A percentile compares a stretch with the other conserved stretches of the same genome.
Evolutionary conservation across 2,888 invertebrate species (phyloP).

Genomic region (Andrena haemorrhoa): DNA sequence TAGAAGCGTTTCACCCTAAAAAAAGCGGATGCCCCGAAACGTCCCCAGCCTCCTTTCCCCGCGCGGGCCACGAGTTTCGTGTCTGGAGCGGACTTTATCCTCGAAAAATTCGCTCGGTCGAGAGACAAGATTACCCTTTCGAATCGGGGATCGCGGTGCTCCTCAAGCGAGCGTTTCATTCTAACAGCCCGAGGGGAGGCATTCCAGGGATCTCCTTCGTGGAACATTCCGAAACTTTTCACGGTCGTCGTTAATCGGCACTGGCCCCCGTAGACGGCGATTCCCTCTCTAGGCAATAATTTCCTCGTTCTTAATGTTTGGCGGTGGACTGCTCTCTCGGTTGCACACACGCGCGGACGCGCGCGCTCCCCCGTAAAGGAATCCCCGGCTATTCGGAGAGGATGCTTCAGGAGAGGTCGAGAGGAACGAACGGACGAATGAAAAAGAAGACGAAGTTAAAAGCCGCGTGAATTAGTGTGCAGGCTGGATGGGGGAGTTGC

Average conservation of each 20-base stretch:
- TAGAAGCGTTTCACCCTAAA: slow-evolving; percentile 13
- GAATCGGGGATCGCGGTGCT: slow-evolving; percentile 34
- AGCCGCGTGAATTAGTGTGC: slow-evolving; percentile 79
- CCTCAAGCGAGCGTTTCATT: slow-evolving; percentile 39
- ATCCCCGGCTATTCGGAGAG: slow-evolving; percentile 36
- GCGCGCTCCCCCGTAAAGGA: slow-evolving; percentile 35
- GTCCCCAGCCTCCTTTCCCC: background rate
- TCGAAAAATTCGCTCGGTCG: slow-evolving; percentile 41
- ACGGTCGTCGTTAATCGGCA: slow-evolving; percentile 60
- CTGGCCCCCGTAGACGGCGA: slow-evolving; percentile 53
- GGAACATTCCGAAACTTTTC: slow-evolving; percentile 54
- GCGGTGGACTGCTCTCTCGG: slow-evolving; percentile 46
- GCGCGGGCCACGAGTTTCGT: slow-evolving; percentile 36
- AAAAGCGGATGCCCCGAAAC: background rate
- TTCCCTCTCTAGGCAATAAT: slow-evolving; percentile 67
- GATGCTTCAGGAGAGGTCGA: slow-evolving; percentile 12
- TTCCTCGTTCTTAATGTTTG: slow-evolving; percentile 70
- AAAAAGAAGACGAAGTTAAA: slow-evolving; percentile 53
- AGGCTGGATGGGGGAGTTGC: slow-evolving; percentile 68
- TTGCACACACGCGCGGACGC: slow-evolving; percentile 29
- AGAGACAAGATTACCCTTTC: slow-evolving; percentile 57
- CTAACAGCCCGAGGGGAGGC: slow-evolving; percentile 45
- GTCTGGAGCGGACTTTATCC: slow-evolving; percentile 36
- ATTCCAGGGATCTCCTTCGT: slow-evolving; percentile 52
- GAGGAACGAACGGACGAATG: background rate